A percentile compares a stretch with the other conserved stretches of the same genome.
Conservation (phyloP, 2,888 invertebrate genomes). For the Bruchidius siliquastri region DNA sequence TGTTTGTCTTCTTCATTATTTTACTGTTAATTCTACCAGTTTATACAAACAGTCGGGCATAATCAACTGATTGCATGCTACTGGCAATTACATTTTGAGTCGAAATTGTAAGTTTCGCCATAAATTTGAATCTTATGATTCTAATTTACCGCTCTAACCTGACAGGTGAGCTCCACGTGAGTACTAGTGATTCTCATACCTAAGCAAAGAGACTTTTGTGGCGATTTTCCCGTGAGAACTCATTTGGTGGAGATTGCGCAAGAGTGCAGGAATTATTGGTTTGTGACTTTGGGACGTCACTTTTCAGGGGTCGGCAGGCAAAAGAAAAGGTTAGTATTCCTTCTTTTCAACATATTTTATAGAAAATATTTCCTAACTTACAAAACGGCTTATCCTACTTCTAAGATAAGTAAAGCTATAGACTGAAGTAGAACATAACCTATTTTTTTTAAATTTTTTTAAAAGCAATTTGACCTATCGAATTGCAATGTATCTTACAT, state of each 20-base stretch:
- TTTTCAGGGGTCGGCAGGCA: slow-evolving; percentile 19
- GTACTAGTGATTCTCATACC: not conserved
- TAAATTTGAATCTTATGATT: not conserved
- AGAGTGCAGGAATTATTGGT: slow-evolving; percentile 6
- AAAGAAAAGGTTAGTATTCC: slow-evolving; percentile 20
- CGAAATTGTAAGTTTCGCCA: not conserved
- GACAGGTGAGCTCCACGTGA: not conserved
- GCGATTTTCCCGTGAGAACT: not conserved
- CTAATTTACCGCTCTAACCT: not conserved
- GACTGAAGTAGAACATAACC: not conserved
- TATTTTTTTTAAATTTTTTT: not conserved
- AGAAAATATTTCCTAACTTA: not conserved
- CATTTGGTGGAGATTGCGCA: slow-evolving; percentile 3
- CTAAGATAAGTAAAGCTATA: not conserved
- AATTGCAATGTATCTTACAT: not conserved
- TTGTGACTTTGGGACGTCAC: slow-evolving; percentile 8
- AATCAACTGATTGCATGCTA: not conserved
- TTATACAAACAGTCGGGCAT: not conserved
- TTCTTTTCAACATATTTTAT: slow-evolving; percentile 2
- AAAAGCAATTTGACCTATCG: not conserved
- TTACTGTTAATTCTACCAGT: not conserved
- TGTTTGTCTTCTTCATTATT: not conserved
- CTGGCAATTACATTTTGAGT: not conserved
- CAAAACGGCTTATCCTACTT: not conserved
- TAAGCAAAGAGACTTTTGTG: not conserved